Percentiles rank a stretch among this genome's conserved stretches.
Conservation (phyloP, 2,797 vertebrate genomes). For the Pseudomugil gertrudae region DNA sequence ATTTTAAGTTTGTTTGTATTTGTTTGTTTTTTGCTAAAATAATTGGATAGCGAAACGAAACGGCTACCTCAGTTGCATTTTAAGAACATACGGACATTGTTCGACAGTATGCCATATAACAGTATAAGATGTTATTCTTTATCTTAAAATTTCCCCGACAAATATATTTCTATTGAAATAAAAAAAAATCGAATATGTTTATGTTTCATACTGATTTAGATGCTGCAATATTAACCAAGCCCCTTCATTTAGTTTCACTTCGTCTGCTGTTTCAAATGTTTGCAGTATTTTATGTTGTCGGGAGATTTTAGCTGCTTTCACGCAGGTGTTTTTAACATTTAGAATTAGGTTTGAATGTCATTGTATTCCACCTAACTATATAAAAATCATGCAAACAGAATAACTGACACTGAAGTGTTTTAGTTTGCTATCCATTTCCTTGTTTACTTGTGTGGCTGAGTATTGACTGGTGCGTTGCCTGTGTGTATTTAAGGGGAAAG, state of each 20-base stretch:
- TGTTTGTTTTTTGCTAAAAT: too few species aligned
- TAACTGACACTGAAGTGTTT: constrained; percentile 26
- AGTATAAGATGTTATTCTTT: not conserved
- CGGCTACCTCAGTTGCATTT: not conserved
- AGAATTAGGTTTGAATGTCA: not conserved
- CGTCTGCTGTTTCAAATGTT: not conserved
- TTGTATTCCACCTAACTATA: not conserved
- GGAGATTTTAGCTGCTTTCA: not conserved
- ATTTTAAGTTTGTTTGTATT: not conserved
- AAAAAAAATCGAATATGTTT: not conserved
- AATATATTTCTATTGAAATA: not conserved
- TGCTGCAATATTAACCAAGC: not conserved
- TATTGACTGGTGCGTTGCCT: constrained; percentile 35
- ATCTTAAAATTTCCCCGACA: not conserved
- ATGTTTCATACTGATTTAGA: too few species aligned
- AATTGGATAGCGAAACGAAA: not conserved
- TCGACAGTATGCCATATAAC: not conserved
- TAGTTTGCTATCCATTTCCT: constrained; percentile 2
- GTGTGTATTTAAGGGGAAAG: constrained; percentile 80
- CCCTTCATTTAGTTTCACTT: not conserved
- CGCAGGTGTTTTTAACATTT: not conserved
- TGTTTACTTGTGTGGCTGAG: constrained; percentile 36
- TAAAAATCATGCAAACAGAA: not conserved
- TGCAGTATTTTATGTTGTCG: not conserved
- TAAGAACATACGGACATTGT: not conserved